Conservation (phyloP, 2,888 invertebrate species). For the Tyria jacobaeae region DNA sequence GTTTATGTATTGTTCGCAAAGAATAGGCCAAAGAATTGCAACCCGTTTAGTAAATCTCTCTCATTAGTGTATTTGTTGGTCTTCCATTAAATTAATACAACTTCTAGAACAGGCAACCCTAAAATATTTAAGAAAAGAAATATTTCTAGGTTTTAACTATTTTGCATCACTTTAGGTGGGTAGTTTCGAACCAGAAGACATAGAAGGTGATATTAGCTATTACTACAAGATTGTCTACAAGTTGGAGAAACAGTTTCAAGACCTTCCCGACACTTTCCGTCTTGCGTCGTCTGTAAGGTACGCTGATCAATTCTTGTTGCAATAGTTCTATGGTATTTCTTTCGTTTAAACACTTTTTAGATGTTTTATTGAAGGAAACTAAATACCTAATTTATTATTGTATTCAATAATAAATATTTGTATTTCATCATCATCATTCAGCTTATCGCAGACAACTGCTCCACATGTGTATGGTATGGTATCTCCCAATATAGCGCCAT, state of each 20-base stretch:
- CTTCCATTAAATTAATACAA: neutral
- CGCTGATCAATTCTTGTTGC: neutral
- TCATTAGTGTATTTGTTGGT: neutral
- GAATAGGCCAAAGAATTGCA: too few relatives aligned
- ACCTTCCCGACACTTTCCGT: conserved; percentile 90
- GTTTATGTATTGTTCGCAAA: too few relatives aligned
- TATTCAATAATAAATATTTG: too few relatives aligned
- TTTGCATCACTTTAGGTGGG: conserved; percentile 87
- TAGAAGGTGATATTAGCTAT: conserved; percentile 92
- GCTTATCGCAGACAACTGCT: too few relatives aligned
- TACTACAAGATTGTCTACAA: conserved; percentile 92
- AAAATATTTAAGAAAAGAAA: too few relatives aligned
- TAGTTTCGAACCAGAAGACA: conserved; percentile 94
- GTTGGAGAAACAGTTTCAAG: conserved; percentile 94
- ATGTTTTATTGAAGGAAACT: neutral
- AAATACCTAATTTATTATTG: too few relatives aligned
- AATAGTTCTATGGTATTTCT: neutral
- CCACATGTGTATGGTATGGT: too few relatives aligned
- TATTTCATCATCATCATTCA: too few relatives aligned
- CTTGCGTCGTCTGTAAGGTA: conserved; percentile 88
- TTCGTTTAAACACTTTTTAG: too few relatives aligned
- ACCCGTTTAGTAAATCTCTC: neutral
- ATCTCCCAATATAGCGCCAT: too few relatives aligned
- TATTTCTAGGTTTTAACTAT: too few relatives aligned
- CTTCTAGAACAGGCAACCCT: too few relatives aligned